phyloP scores from a whole-genome alignment of 1,140 invertebrate species.

The Bombus confusus region DNA sequence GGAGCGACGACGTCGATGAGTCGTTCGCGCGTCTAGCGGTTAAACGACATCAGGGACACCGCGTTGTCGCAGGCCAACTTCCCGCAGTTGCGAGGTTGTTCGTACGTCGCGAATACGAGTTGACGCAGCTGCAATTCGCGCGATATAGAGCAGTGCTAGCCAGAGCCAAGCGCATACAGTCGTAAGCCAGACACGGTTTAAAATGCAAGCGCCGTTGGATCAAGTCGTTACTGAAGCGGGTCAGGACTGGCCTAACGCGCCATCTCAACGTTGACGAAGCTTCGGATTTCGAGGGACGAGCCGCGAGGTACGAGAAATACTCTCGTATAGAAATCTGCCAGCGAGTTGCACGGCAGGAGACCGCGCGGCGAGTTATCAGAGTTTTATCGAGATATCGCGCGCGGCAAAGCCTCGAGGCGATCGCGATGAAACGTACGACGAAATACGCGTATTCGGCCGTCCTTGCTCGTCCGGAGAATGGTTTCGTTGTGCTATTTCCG shows the following conservation, averaged over 20 bases:
- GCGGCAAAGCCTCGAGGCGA: too few species aligned
- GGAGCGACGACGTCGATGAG: too few species aligned
- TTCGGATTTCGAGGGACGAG: background rate
- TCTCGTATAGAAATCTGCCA: too few species aligned
- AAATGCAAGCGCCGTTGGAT: background rate
- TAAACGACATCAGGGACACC: too few species aligned
- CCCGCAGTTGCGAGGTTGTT: too few species aligned
- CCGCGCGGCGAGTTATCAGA: background rate
- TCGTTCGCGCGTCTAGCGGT: too few species aligned
- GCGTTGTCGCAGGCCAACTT: too few species aligned
- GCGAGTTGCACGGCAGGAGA: background rate
- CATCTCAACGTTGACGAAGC: background rate
- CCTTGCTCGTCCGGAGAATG: slow-evolving; percentile 4
- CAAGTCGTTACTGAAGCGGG: background rate
- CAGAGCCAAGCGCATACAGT: background rate
- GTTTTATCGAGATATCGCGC: background rate
- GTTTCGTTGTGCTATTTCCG: slow-evolving; percentile 1
- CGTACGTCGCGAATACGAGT: too few species aligned
- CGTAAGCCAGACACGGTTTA: background rate
- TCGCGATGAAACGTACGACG: background rate
- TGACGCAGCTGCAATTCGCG: background rate
- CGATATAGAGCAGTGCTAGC: background rate
- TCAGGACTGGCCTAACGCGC: background rate
- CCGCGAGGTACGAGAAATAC: too few species aligned
- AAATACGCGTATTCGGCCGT: background rate